phyloP scores from a whole-genome alignment of 2,888 invertebrate species.

The Gastrophysa polygoni region DNA sequence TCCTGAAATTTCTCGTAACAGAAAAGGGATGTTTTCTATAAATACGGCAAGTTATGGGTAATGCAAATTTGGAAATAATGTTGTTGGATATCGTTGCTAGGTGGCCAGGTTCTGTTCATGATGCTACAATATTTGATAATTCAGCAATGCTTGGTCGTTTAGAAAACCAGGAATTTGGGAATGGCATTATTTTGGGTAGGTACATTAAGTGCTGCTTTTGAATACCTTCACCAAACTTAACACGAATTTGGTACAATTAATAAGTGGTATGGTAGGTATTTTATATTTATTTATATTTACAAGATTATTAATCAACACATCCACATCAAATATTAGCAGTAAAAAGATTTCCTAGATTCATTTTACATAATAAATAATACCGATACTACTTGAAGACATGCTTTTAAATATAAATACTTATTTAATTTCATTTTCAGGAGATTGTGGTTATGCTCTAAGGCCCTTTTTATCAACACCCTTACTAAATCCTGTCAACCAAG shows the following conservation, averaged over 20 bases:
- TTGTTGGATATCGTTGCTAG: not conserved
- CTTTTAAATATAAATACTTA: too few species aligned
- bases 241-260: too few species aligned
- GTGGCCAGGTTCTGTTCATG: not conserved
- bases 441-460: not conserved
- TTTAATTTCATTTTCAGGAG: not conserved
- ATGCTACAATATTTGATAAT: not conserved
- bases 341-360: not conserved
- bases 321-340: not conserved
- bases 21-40: too few species aligned
- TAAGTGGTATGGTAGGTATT: too few species aligned
- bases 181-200: not conserved
- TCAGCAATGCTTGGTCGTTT: not conserved
- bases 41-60: too few species aligned
- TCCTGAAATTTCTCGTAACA: too few species aligned
- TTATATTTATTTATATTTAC: too few species aligned
- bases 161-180: not conserved
- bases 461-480: not conserved
- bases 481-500: not conserved
- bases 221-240: too few species aligned
- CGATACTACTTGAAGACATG: too few species aligned
- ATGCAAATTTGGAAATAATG: too few species aligned
- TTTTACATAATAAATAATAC: too few species aligned
- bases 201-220: not conserved
- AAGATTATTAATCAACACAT: too few species aligned